Base-by-base conservation (phyloP, 2,797 vertebrate species). In the Molothrus ater region DNA sequence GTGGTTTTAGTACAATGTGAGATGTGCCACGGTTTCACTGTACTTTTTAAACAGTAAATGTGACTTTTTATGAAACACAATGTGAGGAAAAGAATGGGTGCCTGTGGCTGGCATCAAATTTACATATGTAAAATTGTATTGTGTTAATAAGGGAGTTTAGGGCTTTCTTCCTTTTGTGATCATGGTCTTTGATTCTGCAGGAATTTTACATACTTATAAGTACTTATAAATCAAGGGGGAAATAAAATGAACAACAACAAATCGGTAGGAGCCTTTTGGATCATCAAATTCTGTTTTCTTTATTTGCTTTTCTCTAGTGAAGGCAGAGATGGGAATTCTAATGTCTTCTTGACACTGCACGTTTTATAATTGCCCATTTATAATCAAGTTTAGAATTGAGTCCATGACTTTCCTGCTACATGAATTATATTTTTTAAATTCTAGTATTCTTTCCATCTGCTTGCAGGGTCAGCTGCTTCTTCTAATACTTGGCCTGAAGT, bases 221-320 rank as follows among this genome's bases (percentile, higher is more conserved):
- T 66, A n/a, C 36, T 36, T 59, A 9, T 72, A 84, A 43, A 70
- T 48, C 0, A 0, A 63, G 13, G 20, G 19, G 7, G 12, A 61
- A 80, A 36, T 80, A 29, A 86, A 78, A 47, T 59, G 43, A 36
- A 24, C 1, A 6, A 21, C 61, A 56, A 3, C 75, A 70, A 76
- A 51, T 92, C 31, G 15, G 4, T 78, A 40, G 32, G 25, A 15
- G 69, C 12, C 26, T 72, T 87, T 86, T 53, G 86, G n/a, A 28
- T 38, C 7, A 53, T 69, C 17, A 72, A 3, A 74, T 80, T 81
- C 38, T 57, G 17, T 43, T 87, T 84, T 50, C 15, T 88, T 53
- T 54, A 24, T 34, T 89, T 69, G 20, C 38, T 91, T 72, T 86
- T 71, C 19, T 78, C 18, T 24, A 11, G 6, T 47, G 70, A 90